Percentiles rank a stretch among this genome's conserved stretches.
Evolutionary conservation across 2,888 invertebrate species (phyloP).

Genomic region (Tipula helvola): DNA sequence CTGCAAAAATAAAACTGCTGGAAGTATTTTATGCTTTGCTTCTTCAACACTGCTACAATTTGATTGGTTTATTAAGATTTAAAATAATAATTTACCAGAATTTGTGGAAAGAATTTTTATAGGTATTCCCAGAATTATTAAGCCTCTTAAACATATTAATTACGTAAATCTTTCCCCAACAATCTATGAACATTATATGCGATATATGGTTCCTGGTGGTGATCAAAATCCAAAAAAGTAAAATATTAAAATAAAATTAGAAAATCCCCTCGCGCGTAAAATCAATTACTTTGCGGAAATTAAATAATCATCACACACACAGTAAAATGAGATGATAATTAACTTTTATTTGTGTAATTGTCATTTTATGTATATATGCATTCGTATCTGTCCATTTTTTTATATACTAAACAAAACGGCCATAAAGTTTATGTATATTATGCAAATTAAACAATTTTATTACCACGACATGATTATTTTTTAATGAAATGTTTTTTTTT

Average conservation of each 20-base stretch:
- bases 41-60: no score
- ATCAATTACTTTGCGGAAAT: neutral
- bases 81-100: no score
- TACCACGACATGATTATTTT: neutral
- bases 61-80: no score
- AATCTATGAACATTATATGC: neutral
- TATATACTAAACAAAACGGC: neutral
- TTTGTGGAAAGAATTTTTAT: no score
- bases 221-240: neutral
- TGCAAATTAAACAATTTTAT: neutral
- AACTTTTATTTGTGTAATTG: neutral
- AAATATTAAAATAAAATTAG: neutral
- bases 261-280: neutral
- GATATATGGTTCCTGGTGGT: neutral
- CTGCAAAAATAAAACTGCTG: no score
- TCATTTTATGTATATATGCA: neutral
- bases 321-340: neutral
- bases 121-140: neutral
- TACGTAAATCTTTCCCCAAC: neutral
- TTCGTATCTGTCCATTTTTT: neutral
- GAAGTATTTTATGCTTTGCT: no score
- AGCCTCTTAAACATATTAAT: no score
- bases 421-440: neutral
- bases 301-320: neutral
- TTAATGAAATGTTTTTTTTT: neutral